Base-by-base conservation (phyloP, 2,113 vertebrate species). In the Suricata suricatta region DNA sequence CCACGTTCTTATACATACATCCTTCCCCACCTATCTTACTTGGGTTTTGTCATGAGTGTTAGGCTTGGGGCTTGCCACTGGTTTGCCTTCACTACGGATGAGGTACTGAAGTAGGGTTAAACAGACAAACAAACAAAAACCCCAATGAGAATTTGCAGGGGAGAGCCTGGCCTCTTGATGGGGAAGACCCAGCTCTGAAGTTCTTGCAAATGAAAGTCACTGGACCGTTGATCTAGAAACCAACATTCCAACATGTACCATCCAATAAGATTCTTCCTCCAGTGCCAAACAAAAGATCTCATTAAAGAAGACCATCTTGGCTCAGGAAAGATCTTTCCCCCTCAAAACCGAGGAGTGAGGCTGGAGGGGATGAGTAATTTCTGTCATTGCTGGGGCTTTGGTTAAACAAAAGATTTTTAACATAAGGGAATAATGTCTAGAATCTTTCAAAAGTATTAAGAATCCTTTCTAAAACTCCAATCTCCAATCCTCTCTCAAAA, bases 401-500 rank as follows among this genome's bases (percentile, higher is more conserved):
- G n/a, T 16, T 29, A n/a, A 74, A 86, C 27, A n/a, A 76, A 71
- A 41, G 71, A 54, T 47, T 72, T 95, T 95, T 64, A 71, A 79
- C 50, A 72, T 91, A 11, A 15, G n/a, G 35, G n/a, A 52, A 57
- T 41, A 10, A 15, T 60, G 69, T 88, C 68, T 64, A 50, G 88
- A 87, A 74, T 54, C 87, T 87, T 96, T 84, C 44, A 35, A 74
- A 89, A 60, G 33, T 54, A 81, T 50, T 19, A 64, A 63, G 35
- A 76, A 82, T 9, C n/a, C n/a, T 83, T 95, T 83, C 60, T 47
- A 33, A 87, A 85, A 66, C 21, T 44, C 63, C 35, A 17, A 72
- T 54, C 4, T 74, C 41, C 41, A 41, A 41, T 41, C 89, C 83
- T 68, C 69, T 92, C 35, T 97, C 97, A 96, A 98, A 98, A 88